Evolutionary conservation across 2,797 vertebrate species (phyloP), one percentile per base, ranked within the genome.

Genomic region (Periparus ater): DNA sequence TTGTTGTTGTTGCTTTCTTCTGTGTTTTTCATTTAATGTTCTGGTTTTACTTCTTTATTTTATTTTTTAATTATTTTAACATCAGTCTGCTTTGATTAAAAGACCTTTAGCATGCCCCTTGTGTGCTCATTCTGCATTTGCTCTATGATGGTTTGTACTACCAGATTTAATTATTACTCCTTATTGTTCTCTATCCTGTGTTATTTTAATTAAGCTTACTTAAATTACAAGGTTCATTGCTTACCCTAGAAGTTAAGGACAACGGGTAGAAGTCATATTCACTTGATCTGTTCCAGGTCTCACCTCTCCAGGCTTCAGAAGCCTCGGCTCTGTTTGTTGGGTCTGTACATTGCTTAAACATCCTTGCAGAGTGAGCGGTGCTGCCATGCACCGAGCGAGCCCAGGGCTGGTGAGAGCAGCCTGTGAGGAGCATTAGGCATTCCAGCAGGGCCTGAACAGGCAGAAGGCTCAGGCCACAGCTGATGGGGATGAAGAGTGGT

Each of bases 381-480:
- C 30, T 5, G 4, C 47, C 6, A 0, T 0, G 9, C 15, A 17
- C 10, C 1, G 0, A 26, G 53, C 0, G 0, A 48, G 27, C 27
- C n/a, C 60, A 50, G 55, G 0, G 0, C 7, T 38, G 38, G 11
- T 15, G 15, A 54, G 40, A 62, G 53, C 13, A 48, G 16, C 13
- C 40, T 2, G 0, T 7, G 51, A 65, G 16, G 10, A 72, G 12
- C 14, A 57, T 5, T 0, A 15, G 20, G 23, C 3, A 26, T 29
- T 75, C 70, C 88, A 84, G 15, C 12, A 68, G 29, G 27, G 6
- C 32, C 48, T 75, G 50, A 87, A 21, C 4, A 23, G 13, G 29
- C 42, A 40, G 11, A 27, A 76, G 38, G 18, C 13, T 87, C 58
- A 68, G 54, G 17, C 19, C 34, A 55, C 18, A 51, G 32, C 16